phyloP scores from a whole-genome alignment of 2,888 invertebrate species.

The Heliconius sara region DNA sequence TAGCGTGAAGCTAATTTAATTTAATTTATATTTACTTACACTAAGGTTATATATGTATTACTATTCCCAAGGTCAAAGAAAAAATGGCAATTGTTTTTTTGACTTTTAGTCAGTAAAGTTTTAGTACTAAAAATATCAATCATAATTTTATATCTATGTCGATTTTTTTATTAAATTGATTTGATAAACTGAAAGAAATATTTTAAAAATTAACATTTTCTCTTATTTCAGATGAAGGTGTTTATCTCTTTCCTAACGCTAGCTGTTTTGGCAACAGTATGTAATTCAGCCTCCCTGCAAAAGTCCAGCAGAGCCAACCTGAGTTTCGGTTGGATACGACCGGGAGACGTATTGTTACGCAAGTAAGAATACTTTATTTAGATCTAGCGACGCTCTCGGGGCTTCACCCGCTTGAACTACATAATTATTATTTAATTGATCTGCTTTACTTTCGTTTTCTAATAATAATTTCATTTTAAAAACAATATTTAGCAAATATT shows the following conservation, averaged over 20 bases:
- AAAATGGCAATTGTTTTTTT: not conserved
- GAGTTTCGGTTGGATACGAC: conserved; percentile 51
- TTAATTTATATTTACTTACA: not conserved
- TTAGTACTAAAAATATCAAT: not conserved
- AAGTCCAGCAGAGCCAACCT: conserved; percentile 54
- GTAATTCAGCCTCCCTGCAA: conserved; percentile 49
- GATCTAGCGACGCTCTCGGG: too few relatives aligned
- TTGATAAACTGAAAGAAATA: too few relatives aligned
- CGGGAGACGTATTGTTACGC: conserved; percentile 57
- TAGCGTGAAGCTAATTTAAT: too few relatives aligned
- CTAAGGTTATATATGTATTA: not conserved
- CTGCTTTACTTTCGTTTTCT: too few relatives aligned
- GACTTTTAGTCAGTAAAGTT: not conserved
- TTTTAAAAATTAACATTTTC: not conserved
- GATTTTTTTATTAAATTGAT: too few relatives aligned
- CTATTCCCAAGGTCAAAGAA: too few relatives aligned
- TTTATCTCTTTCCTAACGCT: conserved; percentile 50
- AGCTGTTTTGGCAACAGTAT: conserved; percentile 48
- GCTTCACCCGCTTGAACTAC: too few relatives aligned
- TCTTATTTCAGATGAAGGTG: conserved; percentile 58
- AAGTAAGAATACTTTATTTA: conserved; percentile 52
- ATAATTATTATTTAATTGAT: too few relatives aligned
- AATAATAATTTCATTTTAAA: too few relatives aligned
- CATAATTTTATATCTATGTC: not conserved
- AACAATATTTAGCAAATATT: too few relatives aligned